phyloP scores from a whole-genome alignment of 2,888 invertebrate species.

The Dusona sp. region DNA sequence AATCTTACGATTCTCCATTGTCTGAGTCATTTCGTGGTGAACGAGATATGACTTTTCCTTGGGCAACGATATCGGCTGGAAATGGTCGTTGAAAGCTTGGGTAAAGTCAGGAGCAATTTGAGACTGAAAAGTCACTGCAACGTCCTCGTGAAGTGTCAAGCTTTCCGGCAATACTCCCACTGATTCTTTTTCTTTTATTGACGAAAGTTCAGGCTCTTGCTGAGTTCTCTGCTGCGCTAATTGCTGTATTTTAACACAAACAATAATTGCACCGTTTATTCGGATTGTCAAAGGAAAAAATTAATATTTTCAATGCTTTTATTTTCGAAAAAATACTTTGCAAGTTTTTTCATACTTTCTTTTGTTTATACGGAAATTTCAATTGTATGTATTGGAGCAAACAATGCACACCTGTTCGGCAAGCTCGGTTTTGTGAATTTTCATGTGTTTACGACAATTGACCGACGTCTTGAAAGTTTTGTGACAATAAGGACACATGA shows the following conservation, averaged over 20 bases:
- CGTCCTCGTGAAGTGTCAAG: slow-evolving; percentile 71
- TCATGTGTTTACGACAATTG: slow-evolving; percentile 89
- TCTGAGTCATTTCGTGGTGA: slow-evolving; percentile 58
- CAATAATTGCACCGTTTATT: not conserved
- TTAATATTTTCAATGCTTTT: not conserved
- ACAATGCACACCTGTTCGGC: slow-evolving; percentile 81
- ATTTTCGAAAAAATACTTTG: not conserved
- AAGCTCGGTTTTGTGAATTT: slow-evolving; percentile 86
- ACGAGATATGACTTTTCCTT: slow-evolving; percentile 74
- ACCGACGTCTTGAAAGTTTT: slow-evolving; percentile 84
- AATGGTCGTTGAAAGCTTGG: slow-evolving; percentile 77
- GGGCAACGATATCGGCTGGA: slow-evolving; percentile 71
- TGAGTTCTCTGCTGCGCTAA: slow-evolving; percentile 76
- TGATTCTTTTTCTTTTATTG: slow-evolving; percentile 41
- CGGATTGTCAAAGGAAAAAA: not conserved
- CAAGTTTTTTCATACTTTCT: not conserved
- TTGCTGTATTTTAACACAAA: slow-evolving; percentile 71
- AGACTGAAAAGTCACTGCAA: slow-evolving; percentile 76
- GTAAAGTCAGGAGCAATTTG: slow-evolving; percentile 76
- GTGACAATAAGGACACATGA: slow-evolving; percentile 83
- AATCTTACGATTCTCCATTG: slow-evolving; percentile 73
- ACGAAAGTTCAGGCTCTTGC: slow-evolving; percentile 51
- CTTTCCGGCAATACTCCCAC: slow-evolving; percentile 70
- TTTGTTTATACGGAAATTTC: not conserved
- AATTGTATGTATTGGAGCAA: not conserved